These are phyloP conservation scores for Helicoverpa armigera DNA, from an alignment of 1,140 invertebrate genomes.

Conservation along the genomic window DNA sequence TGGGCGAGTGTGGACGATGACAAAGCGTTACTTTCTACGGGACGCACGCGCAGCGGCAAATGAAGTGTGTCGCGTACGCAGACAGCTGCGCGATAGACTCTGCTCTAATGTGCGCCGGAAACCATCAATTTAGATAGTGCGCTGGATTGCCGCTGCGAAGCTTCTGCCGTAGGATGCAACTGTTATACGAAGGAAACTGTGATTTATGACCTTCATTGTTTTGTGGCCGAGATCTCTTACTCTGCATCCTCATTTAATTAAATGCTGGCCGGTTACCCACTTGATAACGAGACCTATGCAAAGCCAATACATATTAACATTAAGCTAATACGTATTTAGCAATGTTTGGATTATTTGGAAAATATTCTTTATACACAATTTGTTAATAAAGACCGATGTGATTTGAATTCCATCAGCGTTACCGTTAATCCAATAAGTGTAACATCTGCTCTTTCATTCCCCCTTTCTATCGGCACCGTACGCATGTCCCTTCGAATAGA, in stretches of 20 bases:
- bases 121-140: conserved; percentile 84
- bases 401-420: background rate
- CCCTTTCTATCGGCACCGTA: conserved; percentile 1
- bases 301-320: too few relatives aligned
- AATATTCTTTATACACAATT: background rate
- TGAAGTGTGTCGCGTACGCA: conserved; percentile 82
- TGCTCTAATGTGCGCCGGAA: conserved; percentile 82
- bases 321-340: too few relatives aligned
- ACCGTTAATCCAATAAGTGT: conserved; percentile 7
- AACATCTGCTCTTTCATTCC: conserved; percentile 33
- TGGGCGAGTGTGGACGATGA: conserved; percentile 72
- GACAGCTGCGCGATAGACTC: conserved; percentile 79
- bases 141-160: conserved; percentile 80
- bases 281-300: conserved; percentile 1
- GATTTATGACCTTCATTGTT: conserved; percentile 85
- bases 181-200: conserved; percentile 79
- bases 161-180: conserved; percentile 80
- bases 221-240: conserved; percentile 69
- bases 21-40: conserved; percentile 80
- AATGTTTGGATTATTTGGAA: background rate
- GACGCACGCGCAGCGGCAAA: conserved; percentile 78
- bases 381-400: background rate
- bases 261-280: conserved; percentile 55
- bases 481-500: conserved; percentile 21
- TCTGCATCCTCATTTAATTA: conserved; percentile 69